A percentile compares a stretch with the other conserved stretches of the same genome.
These are phyloP conservation scores for Pseudomyrmex concolor DNA, from an alignment of 1,140 invertebrate genomes.

Conservation along the genomic window DNA sequence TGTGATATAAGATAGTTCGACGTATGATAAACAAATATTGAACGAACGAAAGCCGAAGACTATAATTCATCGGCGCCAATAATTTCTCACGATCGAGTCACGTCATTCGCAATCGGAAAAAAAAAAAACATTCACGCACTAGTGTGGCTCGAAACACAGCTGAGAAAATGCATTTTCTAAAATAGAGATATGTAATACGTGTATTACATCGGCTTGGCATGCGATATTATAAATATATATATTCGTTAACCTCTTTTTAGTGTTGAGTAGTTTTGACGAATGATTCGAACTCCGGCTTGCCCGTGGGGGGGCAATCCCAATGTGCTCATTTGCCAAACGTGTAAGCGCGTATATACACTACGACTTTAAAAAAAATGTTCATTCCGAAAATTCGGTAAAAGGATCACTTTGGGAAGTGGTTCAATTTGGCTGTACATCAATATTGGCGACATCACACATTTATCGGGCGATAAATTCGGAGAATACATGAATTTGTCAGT, in stretches of 20 bases:
- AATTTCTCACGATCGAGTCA: conserved; percentile 6
- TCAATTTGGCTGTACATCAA: neutral
- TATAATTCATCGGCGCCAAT: conserved; percentile 11
- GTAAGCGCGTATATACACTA: too few relatives aligned
- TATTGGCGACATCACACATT: neutral
- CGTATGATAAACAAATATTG: conserved; percentile 25
- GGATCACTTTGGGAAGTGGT: neutral
- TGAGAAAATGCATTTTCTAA: too few relatives aligned
- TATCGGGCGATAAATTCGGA: neutral
- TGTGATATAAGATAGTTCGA: neutral
- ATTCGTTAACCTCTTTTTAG: too few relatives aligned
- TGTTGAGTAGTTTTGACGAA: too few relatives aligned
- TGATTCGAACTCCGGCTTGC: too few relatives aligned
- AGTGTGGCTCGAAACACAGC: too few relatives aligned
- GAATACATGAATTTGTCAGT: neutral
- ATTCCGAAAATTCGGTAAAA: neutral
- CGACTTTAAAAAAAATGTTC: neutral
- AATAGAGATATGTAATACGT: too few relatives aligned
- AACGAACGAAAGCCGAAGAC: conserved; percentile 2
- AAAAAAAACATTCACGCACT: neutral
- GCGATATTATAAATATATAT: too few relatives aligned
- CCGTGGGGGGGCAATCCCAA: too few relatives aligned
- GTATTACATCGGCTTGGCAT: too few relatives aligned
- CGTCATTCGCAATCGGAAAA: neutral
- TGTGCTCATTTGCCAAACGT: too few relatives aligned